Evolutionary conservation across 1,140 invertebrate species (phyloP), one percentile per base, ranked within the genome.

Genomic region (Phortica variegata): DNA sequence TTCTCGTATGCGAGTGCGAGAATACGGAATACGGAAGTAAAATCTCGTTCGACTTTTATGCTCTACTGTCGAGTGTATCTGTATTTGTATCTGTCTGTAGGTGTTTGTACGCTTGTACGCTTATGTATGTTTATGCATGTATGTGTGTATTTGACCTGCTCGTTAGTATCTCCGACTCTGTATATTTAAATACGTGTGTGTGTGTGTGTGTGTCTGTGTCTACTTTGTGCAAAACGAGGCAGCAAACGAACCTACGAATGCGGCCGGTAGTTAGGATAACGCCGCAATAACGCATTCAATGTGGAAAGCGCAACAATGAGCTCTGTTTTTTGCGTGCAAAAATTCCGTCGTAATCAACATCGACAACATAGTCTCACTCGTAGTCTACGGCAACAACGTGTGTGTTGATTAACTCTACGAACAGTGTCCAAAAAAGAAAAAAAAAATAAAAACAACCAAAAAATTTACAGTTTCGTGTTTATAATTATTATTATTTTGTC

Each of bases 281-380:
- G 63, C 62, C 62, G 63, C 63, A 60, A 68, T 68, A 68, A 68
- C 63, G 65, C 65, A 69, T 68, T 68, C 63, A 68, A 68, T 68
- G 63, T 68, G 63, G 65, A 65, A 68, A 68, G 63, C 63, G 63
- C 63, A 68, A 68, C 63, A 68, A 68, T 68, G 65, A 68, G 57
- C 57, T 68, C 56, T 51, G 58, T 49, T 53, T 39, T 47, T 36
- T 44, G 40, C 51, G 36, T 43, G 43, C 48, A 47, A 26, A 29
- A 33, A 33, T 23, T 31, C 13, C 17, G 23, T 47, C 31, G 20
- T 12, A 32, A 15, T 37, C 32, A 40, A 3, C 52, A 16, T 40
- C 41, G 43, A 13, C 38, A 18, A 48, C 23, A 37, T 33, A 29
- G 21, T 38, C 55, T n/a, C 18, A 34, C 32, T 33, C 21, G 32